Percentiles rank a stretch among this genome's conserved stretches.
Evolutionary conservation across 2,113 vertebrate species (phyloP).

Genomic region (Rhegmatorhina hoffmannsi): DNA sequence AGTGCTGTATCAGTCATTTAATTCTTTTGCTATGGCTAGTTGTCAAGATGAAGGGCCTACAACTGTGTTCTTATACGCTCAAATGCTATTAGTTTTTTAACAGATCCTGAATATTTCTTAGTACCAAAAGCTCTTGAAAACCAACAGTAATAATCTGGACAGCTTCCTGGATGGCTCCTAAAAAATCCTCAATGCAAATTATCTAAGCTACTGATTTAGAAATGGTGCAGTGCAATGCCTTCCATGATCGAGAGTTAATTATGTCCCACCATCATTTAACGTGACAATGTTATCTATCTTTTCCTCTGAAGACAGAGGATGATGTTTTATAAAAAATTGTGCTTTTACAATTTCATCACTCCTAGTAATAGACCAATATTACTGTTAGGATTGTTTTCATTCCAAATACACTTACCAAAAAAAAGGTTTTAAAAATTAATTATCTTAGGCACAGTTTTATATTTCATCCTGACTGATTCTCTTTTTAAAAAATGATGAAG

Average conservation of each 20-base stretch:
- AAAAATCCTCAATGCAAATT: slow-evolving; percentile 6
- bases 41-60: neutral
- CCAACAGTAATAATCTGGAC: neutral
- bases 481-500: slow-evolving; percentile 42
- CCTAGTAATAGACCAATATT: slow-evolving; percentile 52
- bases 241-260: slow-evolving; percentile 57
- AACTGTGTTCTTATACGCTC: neutral
- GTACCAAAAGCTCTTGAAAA: slow-evolving; percentile 5
- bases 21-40: neutral
- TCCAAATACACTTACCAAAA: slow-evolving; percentile 52
- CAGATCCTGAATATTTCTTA: neutral
- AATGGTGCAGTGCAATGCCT: slow-evolving; percentile 32
- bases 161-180: slow-evolving; percentile 10
- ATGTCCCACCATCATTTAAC: slow-evolving; percentile 43
- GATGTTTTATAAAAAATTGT: slow-evolving; percentile 35
- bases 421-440: slow-evolving; percentile 56
- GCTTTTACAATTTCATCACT: slow-evolving; percentile 56
- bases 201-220: slow-evolving; percentile 28
- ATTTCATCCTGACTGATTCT: slow-evolving; percentile 32
- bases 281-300: slow-evolving; percentile 43
- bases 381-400: slow-evolving; percentile 50
- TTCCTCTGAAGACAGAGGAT: slow-evolving; percentile 14
- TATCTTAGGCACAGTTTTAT: slow-evolving; percentile 30
- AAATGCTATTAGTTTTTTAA: neutral
- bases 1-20: neutral